Evolutionary conservation across 2,797 vertebrate species (phyloP).

Genomic region (Macroramphosus scolopax): DNA sequence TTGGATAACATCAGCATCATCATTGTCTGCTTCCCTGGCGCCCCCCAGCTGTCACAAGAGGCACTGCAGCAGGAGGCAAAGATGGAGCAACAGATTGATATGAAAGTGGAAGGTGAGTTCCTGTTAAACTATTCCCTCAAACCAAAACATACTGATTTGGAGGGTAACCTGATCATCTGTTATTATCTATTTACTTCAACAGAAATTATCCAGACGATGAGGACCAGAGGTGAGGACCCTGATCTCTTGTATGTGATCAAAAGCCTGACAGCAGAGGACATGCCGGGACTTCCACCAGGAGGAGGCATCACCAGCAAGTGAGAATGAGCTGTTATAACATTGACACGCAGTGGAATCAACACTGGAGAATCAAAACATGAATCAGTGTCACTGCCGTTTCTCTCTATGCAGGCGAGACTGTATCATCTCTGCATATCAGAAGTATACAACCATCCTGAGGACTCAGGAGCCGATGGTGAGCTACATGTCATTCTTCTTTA

Average conservation of each 20-base stretch:
- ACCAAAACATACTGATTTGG: neutral
- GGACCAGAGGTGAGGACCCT: slow-evolving; percentile 68
- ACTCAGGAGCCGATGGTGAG: slow-evolving; percentile 71
- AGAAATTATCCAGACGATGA: slow-evolving; percentile 75
- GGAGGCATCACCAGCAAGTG: slow-evolving; percentile 84
- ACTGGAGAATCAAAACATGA: neutral
- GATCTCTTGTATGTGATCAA: slow-evolving; percentile 80
- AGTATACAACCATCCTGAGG: slow-evolving; percentile 57
- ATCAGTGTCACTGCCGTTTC: neutral
- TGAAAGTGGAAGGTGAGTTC: slow-evolving; percentile 78
- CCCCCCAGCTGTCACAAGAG: slow-evolving; percentile 77
- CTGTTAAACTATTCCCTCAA: neutral
- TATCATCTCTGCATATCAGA: slow-evolving; percentile 79
- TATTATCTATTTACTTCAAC: slow-evolving; percentile 19
- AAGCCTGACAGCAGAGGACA: slow-evolving; percentile 73
- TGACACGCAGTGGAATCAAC: too few relatives aligned
- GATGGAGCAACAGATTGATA: slow-evolving; percentile 73
- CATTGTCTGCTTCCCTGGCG: slow-evolving; percentile 80
- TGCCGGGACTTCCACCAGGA: slow-evolving; percentile 81
- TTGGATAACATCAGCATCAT: slow-evolving; percentile 86
- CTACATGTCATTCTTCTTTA: neutral
- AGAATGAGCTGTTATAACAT: slow-evolving; percentile 41
- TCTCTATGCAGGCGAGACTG: slow-evolving; percentile 73
- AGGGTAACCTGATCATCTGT: neutral
- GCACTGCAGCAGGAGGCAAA: slow-evolving; percentile 74